phyloP scores from a whole-genome alignment of 2,797 vertebrate species.

The Cetoscarus ocellatus region DNA sequence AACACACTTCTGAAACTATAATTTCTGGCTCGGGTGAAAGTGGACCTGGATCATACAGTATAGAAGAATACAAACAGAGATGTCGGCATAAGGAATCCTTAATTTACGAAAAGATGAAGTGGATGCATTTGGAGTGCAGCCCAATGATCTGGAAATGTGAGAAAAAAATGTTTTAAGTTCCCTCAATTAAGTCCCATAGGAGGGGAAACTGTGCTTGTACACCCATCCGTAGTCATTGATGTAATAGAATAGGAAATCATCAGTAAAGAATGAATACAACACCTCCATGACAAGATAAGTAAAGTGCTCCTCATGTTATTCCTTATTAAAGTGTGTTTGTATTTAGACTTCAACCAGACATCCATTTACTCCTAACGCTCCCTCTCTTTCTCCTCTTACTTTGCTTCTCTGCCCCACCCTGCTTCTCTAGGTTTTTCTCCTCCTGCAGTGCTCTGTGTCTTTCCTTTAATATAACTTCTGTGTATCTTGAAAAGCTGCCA shows the following conservation, averaged over 20 bases:
- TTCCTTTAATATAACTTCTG: slow-evolving; percentile 71
- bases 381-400: slow-evolving; percentile 25
- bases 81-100: too few relatives aligned
- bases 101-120: too few relatives aligned
- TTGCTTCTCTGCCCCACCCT: slow-evolving; percentile 50
- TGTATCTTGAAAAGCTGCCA: slow-evolving; percentile 73
- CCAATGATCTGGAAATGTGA: too few relatives aligned
- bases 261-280: slow-evolving; percentile 10
- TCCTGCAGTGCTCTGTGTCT: slow-evolving; percentile 69
- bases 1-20: too few relatives aligned
- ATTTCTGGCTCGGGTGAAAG: too few relatives aligned
- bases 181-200: background rate
- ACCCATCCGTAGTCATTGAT: slow-evolving; percentile 1
- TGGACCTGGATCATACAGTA: too few relatives aligned
- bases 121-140: too few relatives aligned
- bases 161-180: too few relatives aligned
- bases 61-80: too few relatives aligned
- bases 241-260: slow-evolving; percentile 1
- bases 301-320: slow-evolving; percentile 2
- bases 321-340: slow-evolving; percentile 21
- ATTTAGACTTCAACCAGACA: slow-evolving; percentile 42
- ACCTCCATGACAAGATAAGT: slow-evolving; percentile 10
- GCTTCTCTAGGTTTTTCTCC: slow-evolving; percentile 20
- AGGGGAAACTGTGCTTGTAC: background rate
- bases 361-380: slow-evolving; percentile 19